A percentile compares a stretch with the other conserved stretches of the same genome.
Conservation (phyloP, 2,797 vertebrate species). For the Platyrinchus mystaceus region DNA sequence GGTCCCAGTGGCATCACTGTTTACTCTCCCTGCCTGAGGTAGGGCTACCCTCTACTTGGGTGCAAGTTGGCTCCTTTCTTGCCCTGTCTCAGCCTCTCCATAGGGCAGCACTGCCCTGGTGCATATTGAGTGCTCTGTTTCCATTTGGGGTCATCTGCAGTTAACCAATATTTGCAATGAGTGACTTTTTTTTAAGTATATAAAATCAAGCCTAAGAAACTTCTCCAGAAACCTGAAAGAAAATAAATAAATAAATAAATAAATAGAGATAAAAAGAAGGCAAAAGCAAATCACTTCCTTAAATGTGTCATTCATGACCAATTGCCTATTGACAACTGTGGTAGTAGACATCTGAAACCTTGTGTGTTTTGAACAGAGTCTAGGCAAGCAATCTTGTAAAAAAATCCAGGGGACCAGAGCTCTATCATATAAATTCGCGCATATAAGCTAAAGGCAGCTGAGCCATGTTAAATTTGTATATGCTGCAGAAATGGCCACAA, state of each 20-base stretch:
- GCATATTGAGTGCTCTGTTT: neutral
- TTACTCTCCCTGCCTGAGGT: neutral
- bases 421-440: neutral
- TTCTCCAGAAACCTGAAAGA: neutral
- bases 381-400: neutral
- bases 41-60: neutral
- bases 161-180: neutral
- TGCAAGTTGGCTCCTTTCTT: neutral
- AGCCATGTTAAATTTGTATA: neutral
- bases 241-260: neutral
- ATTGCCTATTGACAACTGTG: neutral
- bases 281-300: neutral
- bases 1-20: fast-evolving
- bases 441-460: neutral
- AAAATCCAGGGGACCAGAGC: fast-evolving
- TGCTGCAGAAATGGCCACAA: neutral
- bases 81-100: neutral
- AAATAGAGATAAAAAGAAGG: neutral
- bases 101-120: neutral
- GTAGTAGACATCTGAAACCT: neutral
- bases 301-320: neutral
- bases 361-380: neutral
- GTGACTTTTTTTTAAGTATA: neutral
- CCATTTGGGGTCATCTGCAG: no score
- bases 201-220: neutral